Percentiles rank a stretch among this genome's conserved stretches.
These are phyloP conservation scores for Leuciscus idus DNA, from an alignment of 2,113 vertebrate genomes.

Conservation along the genomic window DNA sequence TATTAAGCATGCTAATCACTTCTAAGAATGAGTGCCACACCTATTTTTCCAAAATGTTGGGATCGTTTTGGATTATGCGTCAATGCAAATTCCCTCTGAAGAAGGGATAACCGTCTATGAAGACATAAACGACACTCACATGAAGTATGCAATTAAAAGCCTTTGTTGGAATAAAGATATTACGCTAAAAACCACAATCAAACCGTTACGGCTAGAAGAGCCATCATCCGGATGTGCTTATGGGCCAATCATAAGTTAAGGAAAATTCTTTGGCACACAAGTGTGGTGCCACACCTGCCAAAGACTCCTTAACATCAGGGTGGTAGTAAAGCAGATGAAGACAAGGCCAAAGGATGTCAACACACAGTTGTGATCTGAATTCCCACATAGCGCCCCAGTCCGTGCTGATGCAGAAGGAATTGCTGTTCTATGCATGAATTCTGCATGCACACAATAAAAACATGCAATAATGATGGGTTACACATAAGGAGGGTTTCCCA, in stretches of 20 bases:
- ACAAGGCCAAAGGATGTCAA: background rate
- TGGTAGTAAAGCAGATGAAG: background rate
- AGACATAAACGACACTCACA: background rate
- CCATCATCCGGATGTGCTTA: constrained; percentile 7
- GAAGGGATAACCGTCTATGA: background rate
- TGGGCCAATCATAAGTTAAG: background rate
- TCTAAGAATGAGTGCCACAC: background rate
- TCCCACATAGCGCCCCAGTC: constrained; percentile 8
- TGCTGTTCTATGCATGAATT: background rate
- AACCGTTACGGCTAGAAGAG: background rate
- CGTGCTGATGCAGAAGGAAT: background rate
- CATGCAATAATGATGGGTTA: background rate
- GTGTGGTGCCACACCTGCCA: background rate
- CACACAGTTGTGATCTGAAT: background rate
- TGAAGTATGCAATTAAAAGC: background rate
- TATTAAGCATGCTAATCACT: constrained; percentile 5
- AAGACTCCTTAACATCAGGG: background rate
- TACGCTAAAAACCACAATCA: background rate
- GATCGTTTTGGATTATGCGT: background rate
- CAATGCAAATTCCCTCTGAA: background rate
- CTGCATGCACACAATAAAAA: constrained; percentile 6
- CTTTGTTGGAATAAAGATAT: constrained; percentile 1
- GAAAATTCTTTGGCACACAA: background rate
- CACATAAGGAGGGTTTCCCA: background rate
- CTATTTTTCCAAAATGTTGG: background rate